Base-by-base conservation (phyloP, 2,888 invertebrate genomes). In the Loripinus fragilis region DNA sequence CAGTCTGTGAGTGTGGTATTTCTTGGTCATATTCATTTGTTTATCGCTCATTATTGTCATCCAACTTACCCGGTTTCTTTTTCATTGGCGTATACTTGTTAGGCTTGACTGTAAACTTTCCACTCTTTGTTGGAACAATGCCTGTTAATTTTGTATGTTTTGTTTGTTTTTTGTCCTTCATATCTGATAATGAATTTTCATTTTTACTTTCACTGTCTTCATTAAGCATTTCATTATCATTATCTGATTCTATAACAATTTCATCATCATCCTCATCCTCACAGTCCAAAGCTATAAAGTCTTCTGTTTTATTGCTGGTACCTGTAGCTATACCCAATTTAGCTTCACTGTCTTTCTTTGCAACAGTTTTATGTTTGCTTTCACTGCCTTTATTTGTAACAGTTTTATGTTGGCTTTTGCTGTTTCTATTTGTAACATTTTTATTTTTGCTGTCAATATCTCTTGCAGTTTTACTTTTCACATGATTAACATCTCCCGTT, bases 41-140 rank as follows among this genome's bases (percentile, higher is more conserved):
- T n/a, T n/a, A n/a, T n/a, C n/a, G n/a, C n/a, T n/a, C n/a, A n/a
- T n/a, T n/a, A n/a, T n/a, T n/a, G n/a, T n/a, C n/a, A n/a, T 41
- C 41, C 5, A 74, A 41, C 76, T 74, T 25, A 30, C 23, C 33
- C 48, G 67, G 17, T 50, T 60, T 28, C 30, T 20, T 2, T 76
- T 76, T 60, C 3, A 20, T 17, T 12, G 30, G 15, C 15, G 33
- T 60, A 20, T 60, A 60, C 15, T 38, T 55, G 17, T 70, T 48
- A 17, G 55, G 35, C 28, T 71, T 69, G 0, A 81, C 76, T 17
- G 72, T 68, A 73, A 81, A 81, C 45, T 75, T 78, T 7, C 81
- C 81, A 76, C 81, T 81, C 15, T 77, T n/a, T n/a, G 74, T 81
- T 38, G 72, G 55, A 17, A 78, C 73, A 28, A 78, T 60, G 30